Percentiles rank a stretch among this genome's conserved stretches.
Conservation (phyloP, 2,113 vertebrate species). For the Thunnus maccoyii region DNA sequence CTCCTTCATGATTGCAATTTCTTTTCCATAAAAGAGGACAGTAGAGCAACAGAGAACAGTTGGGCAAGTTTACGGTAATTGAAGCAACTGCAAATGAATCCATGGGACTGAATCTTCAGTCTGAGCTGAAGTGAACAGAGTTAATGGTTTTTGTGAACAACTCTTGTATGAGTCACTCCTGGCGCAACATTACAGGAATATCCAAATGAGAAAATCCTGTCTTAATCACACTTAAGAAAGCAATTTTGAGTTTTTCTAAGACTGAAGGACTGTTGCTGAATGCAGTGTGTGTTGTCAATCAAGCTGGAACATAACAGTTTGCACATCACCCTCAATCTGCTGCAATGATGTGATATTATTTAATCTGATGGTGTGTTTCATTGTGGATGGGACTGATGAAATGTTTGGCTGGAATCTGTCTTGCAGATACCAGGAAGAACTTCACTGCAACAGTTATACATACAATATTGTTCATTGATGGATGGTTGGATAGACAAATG, state of each 20-base stretch:
- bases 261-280: conserved; percentile 32
- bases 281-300: conserved; percentile 38
- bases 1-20: conserved; percentile 39
- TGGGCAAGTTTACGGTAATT: conserved; percentile 48
- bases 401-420: not conserved
- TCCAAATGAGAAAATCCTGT: conserved; percentile 66
- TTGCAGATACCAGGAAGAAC: not conserved
- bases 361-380: conserved; percentile 34
- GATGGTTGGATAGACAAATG: not conserved
- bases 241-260: conserved; percentile 58
- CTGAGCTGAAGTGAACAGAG: conserved; percentile 59
- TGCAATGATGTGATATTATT: conserved; percentile 29
- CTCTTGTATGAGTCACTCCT: conserved; percentile 65
- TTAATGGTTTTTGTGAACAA: conserved; percentile 71
- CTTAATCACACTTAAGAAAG: conserved; percentile 72
- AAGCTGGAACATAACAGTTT: conserved; percentile 38
- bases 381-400: conserved; percentile 3
- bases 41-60: conserved; percentile 37
- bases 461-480: not conserved
- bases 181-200: conserved; percentile 63
- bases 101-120: conserved; percentile 53
- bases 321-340: conserved; percentile 32
- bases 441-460: not conserved
- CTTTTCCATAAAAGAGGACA: conserved; percentile 9
- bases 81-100: conserved; percentile 60